Base-by-base conservation (phyloP, 2,797 vertebrate genomes). In the Gambelia wislizenii region DNA sequence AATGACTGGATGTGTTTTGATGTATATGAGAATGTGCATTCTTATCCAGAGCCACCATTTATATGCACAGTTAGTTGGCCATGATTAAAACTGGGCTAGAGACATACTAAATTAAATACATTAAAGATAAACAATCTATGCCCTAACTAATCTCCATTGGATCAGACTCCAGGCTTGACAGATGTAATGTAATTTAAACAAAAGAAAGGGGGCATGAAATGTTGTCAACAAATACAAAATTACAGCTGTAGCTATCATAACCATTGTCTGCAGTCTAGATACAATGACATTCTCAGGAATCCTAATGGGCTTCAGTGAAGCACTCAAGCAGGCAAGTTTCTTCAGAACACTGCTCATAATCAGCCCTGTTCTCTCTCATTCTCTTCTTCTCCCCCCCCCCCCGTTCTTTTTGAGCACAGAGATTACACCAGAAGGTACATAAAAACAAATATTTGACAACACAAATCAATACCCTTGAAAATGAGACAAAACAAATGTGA, bases 381-480 rank as follows among this genome's bases (percentile, higher is more conserved):
- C n/a, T 30, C 8, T n/a, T n/a, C n/a, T n/a, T n/a, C n/a, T 4
- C 14, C 10, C 1, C 20, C 7, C 7, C 20, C 33, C 13, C 6
- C 56, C 22, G 6, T 5, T 39, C 10, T 59, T 61, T 27, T 67
- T 67, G 27, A 67, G 27, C 13, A 4, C 61, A 27, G 20, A 72
- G 83, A 52, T 52, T 72, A 27, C 5, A 27, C 33, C 22, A 42
- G 18, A 54, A 44, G 33, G 39, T 42, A 76, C n/a, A 44, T 61
- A 69, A 52, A 39, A 86, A 91, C 89, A 92, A 93, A 8, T 74
- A 20, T 79, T 13, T 75, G 83, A 87, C 87, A 87, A 1, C 3
- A 69, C 70, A 93, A 80, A 56, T 0, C 6, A 87, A 47, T 81
- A 76, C 0, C 49, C 54, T 79, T 89, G 82, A 75, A 93, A 86